A percentile compares a stretch with the other conserved stretches of the same genome.
phyloP scores from a whole-genome alignment of 1,140 invertebrate genomes.

The Micrasema minimum region DNA sequence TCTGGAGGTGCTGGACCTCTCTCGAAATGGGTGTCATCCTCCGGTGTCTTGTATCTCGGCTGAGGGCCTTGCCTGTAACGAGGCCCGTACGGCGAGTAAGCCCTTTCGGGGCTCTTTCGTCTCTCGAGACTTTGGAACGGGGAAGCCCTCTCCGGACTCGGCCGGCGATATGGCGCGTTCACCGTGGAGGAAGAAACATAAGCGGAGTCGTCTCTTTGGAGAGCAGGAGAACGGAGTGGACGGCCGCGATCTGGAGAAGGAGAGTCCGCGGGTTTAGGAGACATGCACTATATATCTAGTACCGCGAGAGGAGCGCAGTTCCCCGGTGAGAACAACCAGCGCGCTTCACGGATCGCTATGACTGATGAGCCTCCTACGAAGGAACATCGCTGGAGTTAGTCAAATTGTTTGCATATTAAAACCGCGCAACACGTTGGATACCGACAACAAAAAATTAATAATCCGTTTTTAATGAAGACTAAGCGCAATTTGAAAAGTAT shows the following conservation, averaged over 20 bases:
- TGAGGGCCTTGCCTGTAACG: constrained; percentile 41
- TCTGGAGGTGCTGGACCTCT: constrained; percentile 70
- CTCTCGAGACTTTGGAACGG: constrained; percentile 63
- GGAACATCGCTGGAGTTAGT: constrained; percentile 22
- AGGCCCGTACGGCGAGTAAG: constrained; percentile 58
- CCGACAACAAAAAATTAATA: constrained; percentile 32
- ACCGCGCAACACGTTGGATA: constrained; percentile 27
- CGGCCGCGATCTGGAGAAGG: constrained; percentile 64
- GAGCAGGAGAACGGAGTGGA: constrained; percentile 60
- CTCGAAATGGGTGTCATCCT: constrained; percentile 51
- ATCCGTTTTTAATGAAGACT: constrained; percentile 22
- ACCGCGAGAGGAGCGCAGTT: no score
- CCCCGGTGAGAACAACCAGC: constrained; percentile 41
- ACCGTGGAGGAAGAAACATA: constrained; percentile 68
- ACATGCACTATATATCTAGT: no score
- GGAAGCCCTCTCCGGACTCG: constrained; percentile 63
- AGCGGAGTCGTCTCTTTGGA: constrained; percentile 67
- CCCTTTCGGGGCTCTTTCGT: constrained; percentile 58
- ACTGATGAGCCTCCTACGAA: constrained; percentile 46
- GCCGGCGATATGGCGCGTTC: constrained; percentile 55
- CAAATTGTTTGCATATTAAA: constrained; percentile 49
- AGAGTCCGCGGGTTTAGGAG: constrained; percentile 59
- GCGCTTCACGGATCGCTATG: constrained; percentile 43
- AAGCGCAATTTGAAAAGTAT: constrained; percentile 7
- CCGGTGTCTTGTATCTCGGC: constrained; percentile 27